Conservation (phyloP, 2,888 invertebrate species). For the Ochlodes sylvanus region DNA sequence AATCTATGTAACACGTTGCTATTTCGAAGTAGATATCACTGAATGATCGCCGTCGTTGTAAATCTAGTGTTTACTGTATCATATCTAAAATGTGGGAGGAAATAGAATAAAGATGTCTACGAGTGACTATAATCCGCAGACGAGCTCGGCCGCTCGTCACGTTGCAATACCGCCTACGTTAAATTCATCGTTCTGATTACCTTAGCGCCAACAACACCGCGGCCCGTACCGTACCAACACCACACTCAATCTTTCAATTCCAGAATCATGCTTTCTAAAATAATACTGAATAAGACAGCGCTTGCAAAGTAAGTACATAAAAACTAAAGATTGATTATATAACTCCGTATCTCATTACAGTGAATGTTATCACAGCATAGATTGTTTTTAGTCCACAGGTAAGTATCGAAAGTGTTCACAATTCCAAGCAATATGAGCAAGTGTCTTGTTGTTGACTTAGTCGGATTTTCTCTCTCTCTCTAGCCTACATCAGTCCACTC, state of each 20-base stretch:
- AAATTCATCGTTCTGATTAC: conserved; percentile 25
- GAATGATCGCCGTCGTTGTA: conserved; percentile 29
- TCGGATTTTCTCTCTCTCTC: background rate
- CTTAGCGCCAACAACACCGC: background rate
- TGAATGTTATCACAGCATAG: no score
- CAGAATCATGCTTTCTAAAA: conserved; percentile 9
- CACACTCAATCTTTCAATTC: conserved; percentile 5
- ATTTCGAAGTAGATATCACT: conserved; percentile 29
- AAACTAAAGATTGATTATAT: no score
- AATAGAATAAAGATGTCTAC: conserved; percentile 24
- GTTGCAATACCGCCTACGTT: conserved; percentile 25
- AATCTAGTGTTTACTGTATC: conserved; percentile 33
- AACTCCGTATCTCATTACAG: no score
- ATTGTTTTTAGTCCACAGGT: background rate
- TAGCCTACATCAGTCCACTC: background rate
- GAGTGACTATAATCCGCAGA: conserved; percentile 19
- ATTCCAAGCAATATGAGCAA: background rate
- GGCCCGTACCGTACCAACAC: conserved; percentile 3
- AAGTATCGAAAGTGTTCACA: background rate
- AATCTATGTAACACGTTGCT: conserved; percentile 26
- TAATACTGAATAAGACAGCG: conserved; percentile 24
- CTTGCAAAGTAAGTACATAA: background rate
- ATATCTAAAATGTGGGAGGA: conserved; percentile 31
- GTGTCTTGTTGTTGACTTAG: background rate
- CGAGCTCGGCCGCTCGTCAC: conserved; percentile 7